These are phyloP conservation scores for Gambelia wislizenii DNA, from an alignment of 2,797 vertebrate genomes.

Conservation along the genomic window DNA sequence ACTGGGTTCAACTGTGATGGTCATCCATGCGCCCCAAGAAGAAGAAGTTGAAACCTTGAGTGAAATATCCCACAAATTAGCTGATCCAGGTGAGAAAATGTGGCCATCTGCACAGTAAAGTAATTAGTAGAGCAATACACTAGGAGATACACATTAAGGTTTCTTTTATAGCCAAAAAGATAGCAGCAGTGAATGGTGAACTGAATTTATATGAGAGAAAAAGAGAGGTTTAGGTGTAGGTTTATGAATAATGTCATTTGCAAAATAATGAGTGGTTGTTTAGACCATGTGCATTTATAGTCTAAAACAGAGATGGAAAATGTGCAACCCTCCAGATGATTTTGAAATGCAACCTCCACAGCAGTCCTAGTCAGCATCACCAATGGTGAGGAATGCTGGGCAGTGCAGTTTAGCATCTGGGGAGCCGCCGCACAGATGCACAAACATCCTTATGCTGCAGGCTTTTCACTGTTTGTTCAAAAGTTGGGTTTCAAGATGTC, in stretches of 20 bases:
- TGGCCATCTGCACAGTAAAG: not conserved
- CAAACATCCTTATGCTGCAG: not conserved
- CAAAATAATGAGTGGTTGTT: no score
- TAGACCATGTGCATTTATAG: no score
- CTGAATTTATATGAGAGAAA: not conserved
- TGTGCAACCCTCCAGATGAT: no score
- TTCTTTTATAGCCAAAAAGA: not conserved
- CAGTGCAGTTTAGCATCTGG: no score
- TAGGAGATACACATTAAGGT: not conserved
- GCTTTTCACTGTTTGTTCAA: not conserved
- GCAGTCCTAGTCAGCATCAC: no score
- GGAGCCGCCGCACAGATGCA: no score
- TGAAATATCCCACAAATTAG: conserved; percentile 92
- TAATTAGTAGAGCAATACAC: not conserved
- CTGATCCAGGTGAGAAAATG: conserved; percentile 90
- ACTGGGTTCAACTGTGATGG: conserved; percentile 97
- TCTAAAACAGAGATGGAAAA: no score
- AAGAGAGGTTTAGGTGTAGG: not conserved
- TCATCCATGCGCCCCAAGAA: conserved; percentile 96
- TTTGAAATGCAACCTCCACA: no score
- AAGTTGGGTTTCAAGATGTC: not conserved
- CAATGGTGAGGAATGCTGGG: no score
- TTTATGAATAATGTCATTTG: no score
- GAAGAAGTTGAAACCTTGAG: conserved; percentile 94
- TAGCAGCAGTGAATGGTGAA: not conserved